phyloP scores from a whole-genome alignment of 92 coral and sea anemone species.

The Ricordea florida region DNA sequence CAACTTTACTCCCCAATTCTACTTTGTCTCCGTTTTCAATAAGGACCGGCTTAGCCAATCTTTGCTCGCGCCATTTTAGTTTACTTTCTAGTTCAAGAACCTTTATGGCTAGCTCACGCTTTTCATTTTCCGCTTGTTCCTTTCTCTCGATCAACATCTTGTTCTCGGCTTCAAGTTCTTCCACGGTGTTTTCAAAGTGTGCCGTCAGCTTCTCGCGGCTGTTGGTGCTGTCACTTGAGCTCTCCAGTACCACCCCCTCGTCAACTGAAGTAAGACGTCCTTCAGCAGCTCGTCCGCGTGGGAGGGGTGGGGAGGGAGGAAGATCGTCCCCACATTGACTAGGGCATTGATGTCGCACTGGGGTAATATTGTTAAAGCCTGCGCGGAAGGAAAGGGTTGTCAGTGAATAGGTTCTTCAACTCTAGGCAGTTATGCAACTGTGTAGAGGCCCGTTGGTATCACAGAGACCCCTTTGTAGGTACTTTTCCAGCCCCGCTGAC shows the following conservation, averaged over 20 bases:
- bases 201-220: conserved; percentile 70
- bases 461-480: no score
- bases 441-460: no score
- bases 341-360: conserved; percentile 14
- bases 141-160: conserved; percentile 63
- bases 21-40: not conserved
- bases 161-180: conserved; percentile 73
- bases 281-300: conserved; percentile 31
- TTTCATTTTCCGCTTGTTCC: conserved; percentile 71
- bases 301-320: conserved; percentile 37
- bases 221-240: conserved; percentile 76
- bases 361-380: conserved; percentile 13
- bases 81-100: conserved; percentile 39
- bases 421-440: no score
- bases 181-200: conserved; percentile 52
- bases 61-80: conserved; percentile 7
- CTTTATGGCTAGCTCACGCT: conserved; percentile 34
- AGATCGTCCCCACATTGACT: conserved; percentile 42
- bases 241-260: conserved; percentile 89
- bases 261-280: conserved; percentile 82
- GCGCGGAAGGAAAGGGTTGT: not conserved
- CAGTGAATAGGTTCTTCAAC: no score
- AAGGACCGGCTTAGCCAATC: not conserved
- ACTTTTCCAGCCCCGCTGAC: no score
- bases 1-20: conserved; percentile 39